Percentiles rank a stretch among this genome's conserved stretches.
Evolutionary conservation across 1,140 invertebrate species (phyloP).

Genomic region (Elymnias hypermnestra): DNA sequence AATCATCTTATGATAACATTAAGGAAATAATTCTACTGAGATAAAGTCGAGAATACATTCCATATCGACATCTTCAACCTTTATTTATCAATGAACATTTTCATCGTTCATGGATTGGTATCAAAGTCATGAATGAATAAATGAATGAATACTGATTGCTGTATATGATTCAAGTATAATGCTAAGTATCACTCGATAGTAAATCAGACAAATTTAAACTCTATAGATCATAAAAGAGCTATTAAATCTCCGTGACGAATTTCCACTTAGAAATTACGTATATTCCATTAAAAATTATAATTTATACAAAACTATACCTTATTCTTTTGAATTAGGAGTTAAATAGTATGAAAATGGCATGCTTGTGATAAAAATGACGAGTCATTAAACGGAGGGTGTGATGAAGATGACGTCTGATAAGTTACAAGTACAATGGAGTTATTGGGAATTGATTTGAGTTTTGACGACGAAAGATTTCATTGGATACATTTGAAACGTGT

Average conservation of each 20-base stretch:
- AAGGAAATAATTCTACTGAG: no score
- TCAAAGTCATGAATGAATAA: slow-evolving; percentile 42
- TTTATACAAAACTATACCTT: no score
- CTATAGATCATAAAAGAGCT: slow-evolving; percentile 5
- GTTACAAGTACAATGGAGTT: slow-evolving; percentile 43
- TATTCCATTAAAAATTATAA: no score
- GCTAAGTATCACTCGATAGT: slow-evolving; percentile 6
- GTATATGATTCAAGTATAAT: slow-evolving; percentile 18
- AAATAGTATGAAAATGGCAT: not conserved
- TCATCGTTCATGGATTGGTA: slow-evolving; percentile 29
- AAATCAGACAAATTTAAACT: slow-evolving; percentile 2
- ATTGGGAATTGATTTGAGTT: slow-evolving; percentile 47
- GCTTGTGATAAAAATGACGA: slow-evolving; percentile 33
- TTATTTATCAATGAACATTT: slow-evolving; percentile 21
- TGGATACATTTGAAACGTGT: not conserved
- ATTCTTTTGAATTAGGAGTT: no score
- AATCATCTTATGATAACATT: no score
- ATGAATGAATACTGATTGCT: slow-evolving; percentile 38
- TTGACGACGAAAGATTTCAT: slow-evolving; percentile 23
- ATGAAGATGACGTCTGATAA: slow-evolving; percentile 58
- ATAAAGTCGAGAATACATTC: no score
- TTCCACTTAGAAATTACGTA: not conserved
- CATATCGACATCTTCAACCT: no score
- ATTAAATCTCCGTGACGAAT: slow-evolving; percentile 3
- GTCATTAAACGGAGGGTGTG: slow-evolving; percentile 46